Evolutionary conservation across 2,797 vertebrate species (phyloP).

Genomic region (Danio kyathit): DNA sequence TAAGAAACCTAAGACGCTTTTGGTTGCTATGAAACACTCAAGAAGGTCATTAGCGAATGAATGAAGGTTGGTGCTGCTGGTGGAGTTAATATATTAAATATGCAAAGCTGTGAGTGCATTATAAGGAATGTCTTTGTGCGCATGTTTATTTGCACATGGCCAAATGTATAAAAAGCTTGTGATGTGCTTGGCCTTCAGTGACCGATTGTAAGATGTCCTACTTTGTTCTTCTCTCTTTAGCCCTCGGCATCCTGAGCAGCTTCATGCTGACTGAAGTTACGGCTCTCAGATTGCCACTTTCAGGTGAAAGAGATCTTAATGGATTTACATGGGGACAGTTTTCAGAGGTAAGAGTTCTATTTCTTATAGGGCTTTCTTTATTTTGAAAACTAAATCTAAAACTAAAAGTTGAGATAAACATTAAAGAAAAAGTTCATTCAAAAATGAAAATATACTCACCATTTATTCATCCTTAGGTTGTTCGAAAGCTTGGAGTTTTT

Average conservation of each 20-base stretch:
- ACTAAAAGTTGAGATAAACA: too few relatives aligned
- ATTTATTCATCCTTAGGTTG: too few relatives aligned
- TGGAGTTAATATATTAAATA: slow-evolving; percentile 26
- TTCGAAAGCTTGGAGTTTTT: too few relatives aligned
- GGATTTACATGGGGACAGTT: slow-evolving; percentile 43
- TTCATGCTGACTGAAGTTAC: slow-evolving; percentile 50
- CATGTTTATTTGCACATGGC: slow-evolving; percentile 41
- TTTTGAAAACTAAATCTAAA: too few relatives aligned
- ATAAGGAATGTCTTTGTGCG: slow-evolving; percentile 48
- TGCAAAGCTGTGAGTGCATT: slow-evolving; percentile 14
- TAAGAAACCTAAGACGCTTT: not conserved
- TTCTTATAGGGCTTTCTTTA: not conserved
- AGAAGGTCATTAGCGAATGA: slow-evolving; percentile 57
- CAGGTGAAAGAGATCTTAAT: slow-evolving; percentile 24
- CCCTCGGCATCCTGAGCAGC: slow-evolving; percentile 54
- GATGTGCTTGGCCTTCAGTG: not conserved
- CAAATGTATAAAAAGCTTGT: slow-evolving; percentile 50
- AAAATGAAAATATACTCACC: too few relatives aligned
- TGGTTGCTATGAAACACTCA: slow-evolving; percentile 41
- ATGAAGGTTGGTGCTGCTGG: slow-evolving; percentile 18
- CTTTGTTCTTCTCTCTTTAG: slow-evolving; percentile 40
- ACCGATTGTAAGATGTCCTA: slow-evolving; percentile 55
- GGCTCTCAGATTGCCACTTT: slow-evolving; percentile 39
- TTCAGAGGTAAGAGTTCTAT: slow-evolving; percentile 44
- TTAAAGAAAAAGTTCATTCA: too few relatives aligned